Base-by-base conservation (phyloP, 2,888 invertebrate genomes). In the Cataglyphis livida region DNA sequence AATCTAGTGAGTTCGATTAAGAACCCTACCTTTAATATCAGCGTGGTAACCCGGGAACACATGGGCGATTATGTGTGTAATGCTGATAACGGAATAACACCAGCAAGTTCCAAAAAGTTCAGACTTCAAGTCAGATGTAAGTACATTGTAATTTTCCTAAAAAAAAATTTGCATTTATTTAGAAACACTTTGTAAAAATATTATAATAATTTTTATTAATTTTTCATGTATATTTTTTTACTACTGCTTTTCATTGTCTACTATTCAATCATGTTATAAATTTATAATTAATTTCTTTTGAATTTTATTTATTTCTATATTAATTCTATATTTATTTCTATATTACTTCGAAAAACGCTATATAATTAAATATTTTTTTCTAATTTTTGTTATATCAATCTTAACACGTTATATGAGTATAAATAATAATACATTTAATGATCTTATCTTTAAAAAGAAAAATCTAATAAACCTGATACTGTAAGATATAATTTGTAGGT, bases 61-160 rank as follows among this genome's bases (percentile, higher is more conserved):
- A 97, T 97, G 95, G 98, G 97, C 76, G 96, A 96, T 75, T 98
- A 98, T 93, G 96, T 96, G 84, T 98, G 98, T 91, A 95, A 96
- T 5, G 98, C 98, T 35, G 96, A 97, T 94, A 99, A 99, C 93
- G 98, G 98, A 1, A 96, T 99, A 92, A 96, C 97, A 59, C 98
- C 98, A 0, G 95, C 97, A 32, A 97, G 97, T 35, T 97, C 96
- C 93, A 97, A 97, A 93, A 97, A 97, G 18, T 98, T 97, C 87
- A 96, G 96, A 79, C 96, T 99, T n/a, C 97, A 98, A 95, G 98
- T 99, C 10, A 97, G 98, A 92, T 99, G 99, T 98, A 95, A 97
- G 98, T 96, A 93, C 70, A 1, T 73, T 41, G 61, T 1, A 41
- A 65, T 76, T 2, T 51, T 5, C 18, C 28, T 41, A 5, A 71